Conservation (phyloP, 2,113 vertebrate genomes). For the Protobothrops mucrosquamatus region DNA sequence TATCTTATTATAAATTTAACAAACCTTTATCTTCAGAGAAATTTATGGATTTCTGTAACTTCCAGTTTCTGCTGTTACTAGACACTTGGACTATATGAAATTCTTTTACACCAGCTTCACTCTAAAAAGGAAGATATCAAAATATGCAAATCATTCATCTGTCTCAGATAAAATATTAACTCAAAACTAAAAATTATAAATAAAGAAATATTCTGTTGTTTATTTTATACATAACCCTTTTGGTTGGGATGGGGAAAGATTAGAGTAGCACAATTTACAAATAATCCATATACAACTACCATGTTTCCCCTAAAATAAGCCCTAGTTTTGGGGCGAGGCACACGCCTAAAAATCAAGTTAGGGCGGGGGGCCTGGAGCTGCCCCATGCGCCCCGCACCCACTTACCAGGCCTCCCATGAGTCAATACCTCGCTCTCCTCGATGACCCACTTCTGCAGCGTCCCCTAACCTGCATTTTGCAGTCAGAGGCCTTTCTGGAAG, state of each 20-base stretch:
- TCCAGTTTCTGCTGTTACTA: conserved; percentile 91
- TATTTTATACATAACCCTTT: not conserved
- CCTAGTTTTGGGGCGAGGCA: too few species aligned
- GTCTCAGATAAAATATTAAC: not conserved
- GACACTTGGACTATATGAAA: conserved; percentile 96
- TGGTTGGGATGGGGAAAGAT: not conserved
- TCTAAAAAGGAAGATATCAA: conserved; percentile 74
- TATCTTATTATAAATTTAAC: conserved; percentile 32
- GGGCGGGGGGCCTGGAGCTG: too few species aligned
- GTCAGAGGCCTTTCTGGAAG: too few species aligned
- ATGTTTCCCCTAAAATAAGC: too few species aligned
- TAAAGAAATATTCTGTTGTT: not conserved
- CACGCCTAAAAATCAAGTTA: too few species aligned
- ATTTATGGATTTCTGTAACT: conserved; percentile 88
- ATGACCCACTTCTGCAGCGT: too few species aligned
- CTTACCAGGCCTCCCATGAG: too few species aligned
- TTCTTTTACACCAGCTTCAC: conserved; percentile 89
- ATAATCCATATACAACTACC: not conserved
- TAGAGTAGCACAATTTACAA: conserved; percentile 1
- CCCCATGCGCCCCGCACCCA: too few species aligned
- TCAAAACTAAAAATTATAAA: not conserved
- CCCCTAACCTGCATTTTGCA: too few species aligned
- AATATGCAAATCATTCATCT: not conserved
- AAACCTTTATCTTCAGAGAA: conserved; percentile 87
- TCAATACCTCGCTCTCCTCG: too few species aligned